These are phyloP conservation scores for Pachyramphus minor DNA, from an alignment of 2,113 vertebrate species.

Conservation along the genomic window DNA sequence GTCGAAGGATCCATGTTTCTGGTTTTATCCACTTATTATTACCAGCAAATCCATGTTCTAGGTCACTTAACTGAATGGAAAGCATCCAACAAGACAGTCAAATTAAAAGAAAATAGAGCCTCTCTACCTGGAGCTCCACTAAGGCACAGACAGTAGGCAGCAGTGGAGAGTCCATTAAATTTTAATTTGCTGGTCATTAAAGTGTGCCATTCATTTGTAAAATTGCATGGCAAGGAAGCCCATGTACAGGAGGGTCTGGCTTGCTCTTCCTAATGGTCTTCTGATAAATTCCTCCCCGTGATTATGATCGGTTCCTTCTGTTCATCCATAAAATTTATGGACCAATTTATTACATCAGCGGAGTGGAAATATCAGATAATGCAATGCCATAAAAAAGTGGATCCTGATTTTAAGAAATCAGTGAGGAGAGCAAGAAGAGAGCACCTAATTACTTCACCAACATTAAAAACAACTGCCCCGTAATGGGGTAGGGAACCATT, in stretches of 20 bases:
- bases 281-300: conserved; percentile 1
- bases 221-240: neutral
- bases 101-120: neutral
- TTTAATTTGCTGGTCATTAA: conserved; percentile 27
- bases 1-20: neutral
- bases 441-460: conserved; percentile 18
- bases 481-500: conserved; percentile 51
- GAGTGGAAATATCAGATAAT: conserved; percentile 23
- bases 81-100: neutral
- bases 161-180: neutral
- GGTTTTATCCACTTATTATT: neutral
- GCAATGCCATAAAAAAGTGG: neutral
- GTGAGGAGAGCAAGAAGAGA: neutral
- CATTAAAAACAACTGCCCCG: neutral
- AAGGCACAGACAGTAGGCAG: neutral
- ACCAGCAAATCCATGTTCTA: neutral
- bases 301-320: conserved; percentile 7
- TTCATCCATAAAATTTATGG: conserved; percentile 17
- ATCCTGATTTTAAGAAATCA: conserved; percentile 20
- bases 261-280: conserved; percentile 27
- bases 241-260: neutral
- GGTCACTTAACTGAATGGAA: neutral
- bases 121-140: conserved; percentile 1
- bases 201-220: neutral
- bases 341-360: conserved; percentile 2